Evolutionary conservation across 1,140 invertebrate genomes (phyloP), one percentile per base, ranked within the genome.

Genomic region (Fragariocoptes setiger): DNA sequence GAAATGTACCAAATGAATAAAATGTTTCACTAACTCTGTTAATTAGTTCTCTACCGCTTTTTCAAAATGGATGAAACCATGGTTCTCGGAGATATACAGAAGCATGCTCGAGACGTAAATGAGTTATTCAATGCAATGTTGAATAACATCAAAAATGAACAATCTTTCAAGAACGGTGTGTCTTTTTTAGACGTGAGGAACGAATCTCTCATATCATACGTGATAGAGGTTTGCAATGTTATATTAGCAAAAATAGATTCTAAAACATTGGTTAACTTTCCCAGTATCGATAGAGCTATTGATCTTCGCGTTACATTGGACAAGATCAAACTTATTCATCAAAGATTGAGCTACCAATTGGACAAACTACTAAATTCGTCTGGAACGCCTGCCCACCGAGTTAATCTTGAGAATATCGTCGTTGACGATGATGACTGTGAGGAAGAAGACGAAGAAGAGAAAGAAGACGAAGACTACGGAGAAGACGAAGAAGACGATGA

Each of bases 81-180:
- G n/a, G n/a, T n/a, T n/a, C n/a, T n/a, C n/a, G n/a, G n/a, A n/a
- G n/a, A 14, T 38, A 41, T 13, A 42, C 42, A 4, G 16, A 41
- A 12, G 42, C 40, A 15, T 44, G 42, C 15, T 21, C 31, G 13
- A 36, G 13, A 14, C 39, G 40, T 14, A 21, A 36, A n/a, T 20
- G 44, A n/a, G 46, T 43, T 4, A 45, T 44, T 17, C 44, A 47
- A 4, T 20, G 46, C 8, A 37, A 39, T 25, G 45, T 46, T n/a
- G n/a, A n/a, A n/a, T n/a, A n/a, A n/a, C n/a, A n/a, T n/a, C n/a
- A n/a, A 31, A 31, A 31, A n/a, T 8, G 25, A 31, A 31, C 8
- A n/a, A 31, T 8, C 8, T 31, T 8, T 31, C n/a, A 31, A 31
- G n/a, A n/a, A 31, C n/a, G 25, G 25, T 31, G 8, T 31, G 8